A percentile compares a stretch with the other conserved stretches of the same genome.
These are phyloP conservation scores for Trogon melanurus DNA, from an alignment of 2,113 vertebrate species.

Conservation along the genomic window DNA sequence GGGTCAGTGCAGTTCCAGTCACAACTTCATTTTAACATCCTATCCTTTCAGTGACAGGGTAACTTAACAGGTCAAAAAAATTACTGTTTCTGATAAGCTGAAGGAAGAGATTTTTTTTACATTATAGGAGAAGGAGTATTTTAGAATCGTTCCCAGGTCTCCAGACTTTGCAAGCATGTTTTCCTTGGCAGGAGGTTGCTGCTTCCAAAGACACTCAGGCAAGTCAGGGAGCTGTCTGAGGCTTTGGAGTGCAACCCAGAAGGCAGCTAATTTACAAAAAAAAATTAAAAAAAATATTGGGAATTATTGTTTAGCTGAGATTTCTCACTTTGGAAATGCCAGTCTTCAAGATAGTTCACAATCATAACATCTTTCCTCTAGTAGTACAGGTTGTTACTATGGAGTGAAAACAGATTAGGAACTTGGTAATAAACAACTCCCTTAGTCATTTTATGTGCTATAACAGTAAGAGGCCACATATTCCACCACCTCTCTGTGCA, in stretches of 20 bases:
- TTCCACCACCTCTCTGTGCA: no score
- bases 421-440: neutral
- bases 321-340: neutral
- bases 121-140: neutral
- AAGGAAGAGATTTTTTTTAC: neutral
- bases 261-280: neutral
- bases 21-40: neutral
- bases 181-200: neutral
- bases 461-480: neutral
- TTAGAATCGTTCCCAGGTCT: neutral
- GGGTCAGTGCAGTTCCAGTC: neutral
- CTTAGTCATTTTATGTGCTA: neutral
- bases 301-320: neutral
- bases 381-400: neutral
- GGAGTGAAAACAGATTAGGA: neutral
- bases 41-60: neutral
- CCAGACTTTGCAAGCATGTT: neutral
- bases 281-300: accelerated
- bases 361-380: neutral
- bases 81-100: neutral
- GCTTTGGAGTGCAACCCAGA: neutral
- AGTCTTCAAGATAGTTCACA: neutral
- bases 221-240: neutral
- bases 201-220: neutral
- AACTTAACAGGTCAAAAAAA: neutral